Evolutionary conservation across 2,797 vertebrate species (phyloP).

Genomic region (Phalloptychus januarius): DNA sequence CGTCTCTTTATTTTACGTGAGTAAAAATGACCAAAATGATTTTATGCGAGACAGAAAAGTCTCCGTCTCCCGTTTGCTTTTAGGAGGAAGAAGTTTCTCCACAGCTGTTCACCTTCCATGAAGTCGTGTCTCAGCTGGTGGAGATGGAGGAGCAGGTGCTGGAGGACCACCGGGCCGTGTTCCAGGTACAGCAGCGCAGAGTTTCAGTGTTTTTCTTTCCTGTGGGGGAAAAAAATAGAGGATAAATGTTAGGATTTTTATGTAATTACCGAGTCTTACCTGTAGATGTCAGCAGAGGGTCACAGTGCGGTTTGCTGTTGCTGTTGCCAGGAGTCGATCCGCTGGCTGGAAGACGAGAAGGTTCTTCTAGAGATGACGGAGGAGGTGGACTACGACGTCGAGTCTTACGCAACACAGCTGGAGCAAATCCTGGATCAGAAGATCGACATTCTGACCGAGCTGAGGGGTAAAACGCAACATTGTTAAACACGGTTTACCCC

Average conservation of each 20-base stretch:
- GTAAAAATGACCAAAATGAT: too few species aligned
- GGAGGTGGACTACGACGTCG: constrained; percentile 97
- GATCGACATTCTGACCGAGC: constrained; percentile 91
- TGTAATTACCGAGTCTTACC: neutral
- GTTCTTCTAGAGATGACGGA: constrained; percentile 96
- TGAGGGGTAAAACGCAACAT: constrained; percentile 83
- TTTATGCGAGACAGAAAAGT: neutral
- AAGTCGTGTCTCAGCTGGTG: constrained; percentile 96
- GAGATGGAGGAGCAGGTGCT: constrained; percentile 99
- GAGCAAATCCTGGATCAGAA: constrained; percentile 96
- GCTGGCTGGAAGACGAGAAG: constrained; percentile 97
- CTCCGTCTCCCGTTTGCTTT: constrained; percentile 16
- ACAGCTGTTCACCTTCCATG: constrained; percentile 95
- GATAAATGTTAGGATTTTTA: neutral
- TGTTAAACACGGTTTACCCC: neutral
- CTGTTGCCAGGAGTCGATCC: constrained; percentile 89
- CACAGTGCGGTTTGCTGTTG: constrained; percentile 7
- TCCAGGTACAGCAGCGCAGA: constrained; percentile 84
- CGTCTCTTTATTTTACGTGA: too few species aligned
- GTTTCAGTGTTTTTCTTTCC: neutral
- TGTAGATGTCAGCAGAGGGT: neutral
- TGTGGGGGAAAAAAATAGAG: neutral
- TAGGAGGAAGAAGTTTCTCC: constrained; percentile 98
- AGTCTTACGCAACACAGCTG: constrained; percentile 91
- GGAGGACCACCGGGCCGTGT: constrained; percentile 94